Base-by-base conservation (phyloP, 2,113 vertebrate species). In the Oreochromis spilurus region DNA sequence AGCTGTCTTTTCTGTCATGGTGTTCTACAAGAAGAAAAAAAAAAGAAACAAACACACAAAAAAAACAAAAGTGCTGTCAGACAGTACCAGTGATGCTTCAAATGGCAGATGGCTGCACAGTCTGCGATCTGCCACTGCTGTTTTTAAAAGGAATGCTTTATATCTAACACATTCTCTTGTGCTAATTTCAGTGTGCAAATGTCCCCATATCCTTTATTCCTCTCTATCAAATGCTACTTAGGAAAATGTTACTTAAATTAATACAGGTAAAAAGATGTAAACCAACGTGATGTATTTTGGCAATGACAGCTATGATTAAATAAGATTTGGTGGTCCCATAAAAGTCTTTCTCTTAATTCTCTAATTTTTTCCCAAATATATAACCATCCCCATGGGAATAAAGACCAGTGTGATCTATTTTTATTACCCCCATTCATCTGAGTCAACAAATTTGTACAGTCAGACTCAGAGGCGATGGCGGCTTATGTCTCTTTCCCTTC, bases 31-130 rank as follows among this genome's bases (percentile, higher is more conserved):
- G 78, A 84, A 72, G 78, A 88, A 38, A 31, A 86, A 21, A 21
- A 58, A 84, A 84, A 65, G 24, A 84, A 54, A 53, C 53, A 38
- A 58, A 0, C 16, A 19, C n/a, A 65, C 4, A 11, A n/a, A 83
- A 78, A 80, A 82, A 87, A 77, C 48, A 88, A 78, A 82, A 81
- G 34, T 38, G 82, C 84, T 85, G 87, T 94, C 91, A 91, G 53
- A 87, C 81, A 84, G 60, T 79, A 89, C 83, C 83, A 70, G 54
- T 58, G 85, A 78, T 85, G 77, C 88, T 84, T 17, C 12, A 4
- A 13, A 89, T 21, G 53, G 58, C 94, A 95, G 93, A 94, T 94
- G 92, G 94, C 82, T 86, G 81, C 89, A 89, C 88, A 90, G 89
- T 84, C 90, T 93, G 94, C 14, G 29, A 72, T 78, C 83, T 87